phyloP scores from a whole-genome alignment of 2,113 vertebrate genomes.

The Phyllostomus hastatus region DNA sequence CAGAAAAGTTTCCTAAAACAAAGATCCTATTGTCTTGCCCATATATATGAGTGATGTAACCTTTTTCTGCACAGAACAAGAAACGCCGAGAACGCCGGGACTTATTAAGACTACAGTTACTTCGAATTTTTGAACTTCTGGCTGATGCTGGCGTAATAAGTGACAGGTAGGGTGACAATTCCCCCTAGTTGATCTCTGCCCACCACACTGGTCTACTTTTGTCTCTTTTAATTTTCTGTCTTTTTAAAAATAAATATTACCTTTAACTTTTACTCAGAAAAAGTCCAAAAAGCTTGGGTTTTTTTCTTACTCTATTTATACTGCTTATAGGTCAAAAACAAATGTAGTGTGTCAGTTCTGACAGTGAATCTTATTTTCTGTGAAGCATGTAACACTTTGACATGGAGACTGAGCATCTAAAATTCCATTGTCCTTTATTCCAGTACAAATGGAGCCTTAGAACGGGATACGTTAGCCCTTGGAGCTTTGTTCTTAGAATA shows the following conservation, averaged over 20 bases:
- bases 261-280: neutral
- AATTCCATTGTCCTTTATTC: slow-evolving; percentile 24
- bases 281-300: neutral
- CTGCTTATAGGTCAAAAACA: neutral
- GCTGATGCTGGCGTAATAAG: slow-evolving; percentile 98
- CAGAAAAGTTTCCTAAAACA: neutral
- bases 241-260: neutral
- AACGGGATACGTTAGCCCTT: slow-evolving; percentile 94
- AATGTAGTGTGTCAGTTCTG: neutral
- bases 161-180: slow-evolving; percentile 88
- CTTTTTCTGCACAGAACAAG: slow-evolving; percentile 88
- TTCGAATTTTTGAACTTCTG: slow-evolving; percentile 96
- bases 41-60: neutral
- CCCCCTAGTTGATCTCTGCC: neutral
- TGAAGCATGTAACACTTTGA: neutral
- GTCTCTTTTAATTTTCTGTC: neutral
- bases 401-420: neutral
- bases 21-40: neutral
- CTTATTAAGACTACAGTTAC: slow-evolving; percentile 92
- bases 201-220: neutral
- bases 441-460: slow-evolving; percentile 96
- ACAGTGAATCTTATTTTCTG: neutral
- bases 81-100: slow-evolving; percentile 95
- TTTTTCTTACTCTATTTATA: neutral
- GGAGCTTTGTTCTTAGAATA: slow-evolving; percentile 98